A percentile compares a stretch with the other conserved stretches of the same genome.
Evolutionary conservation across 2,797 vertebrate species (phyloP).

Genomic region (Momotus momota): DNA sequence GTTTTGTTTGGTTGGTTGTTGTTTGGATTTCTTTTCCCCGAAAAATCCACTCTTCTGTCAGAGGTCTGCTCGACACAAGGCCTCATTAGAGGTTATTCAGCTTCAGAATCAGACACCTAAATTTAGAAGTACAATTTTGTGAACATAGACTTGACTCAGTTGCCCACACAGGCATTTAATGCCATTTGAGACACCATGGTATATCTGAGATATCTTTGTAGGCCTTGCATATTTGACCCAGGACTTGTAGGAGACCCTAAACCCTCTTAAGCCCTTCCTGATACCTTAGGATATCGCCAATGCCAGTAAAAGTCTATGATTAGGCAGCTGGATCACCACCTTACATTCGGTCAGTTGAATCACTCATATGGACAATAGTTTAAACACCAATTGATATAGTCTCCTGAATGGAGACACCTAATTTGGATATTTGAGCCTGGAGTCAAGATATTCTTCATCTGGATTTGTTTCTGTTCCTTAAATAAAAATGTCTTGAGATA

Average conservation of each 20-base stretch:
- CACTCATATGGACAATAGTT: accelerated
- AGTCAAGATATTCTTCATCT: neutral
- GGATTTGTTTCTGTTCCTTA: neutral
- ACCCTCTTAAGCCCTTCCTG: neutral
- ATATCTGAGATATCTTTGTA: neutral
- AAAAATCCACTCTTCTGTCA: neutral
- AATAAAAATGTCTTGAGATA: neutral
- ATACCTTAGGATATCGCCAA: accelerated
- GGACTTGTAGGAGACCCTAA: neutral
- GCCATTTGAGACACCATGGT: neutral
- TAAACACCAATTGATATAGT: neutral
- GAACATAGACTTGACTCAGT: neutral
- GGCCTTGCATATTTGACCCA: neutral
- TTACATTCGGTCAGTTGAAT: neutral
- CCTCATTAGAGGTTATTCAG: neutral
- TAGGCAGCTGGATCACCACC: neutral
- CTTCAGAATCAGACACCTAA: neutral
- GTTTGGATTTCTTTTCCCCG: neutral
- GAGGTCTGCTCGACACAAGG: neutral
- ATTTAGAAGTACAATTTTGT: neutral
- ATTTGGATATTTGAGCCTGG: neutral
- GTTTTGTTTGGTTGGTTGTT: accelerated
- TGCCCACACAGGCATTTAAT: neutral
- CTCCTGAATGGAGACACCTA: neutral
- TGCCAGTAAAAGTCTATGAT: neutral